A percentile compares a stretch with the other conserved stretches of the same genome.
Conservation (phyloP, 35 echinoderm and acorn worm genomes). For the Hemicentrotus pulcherrimus region DNA sequence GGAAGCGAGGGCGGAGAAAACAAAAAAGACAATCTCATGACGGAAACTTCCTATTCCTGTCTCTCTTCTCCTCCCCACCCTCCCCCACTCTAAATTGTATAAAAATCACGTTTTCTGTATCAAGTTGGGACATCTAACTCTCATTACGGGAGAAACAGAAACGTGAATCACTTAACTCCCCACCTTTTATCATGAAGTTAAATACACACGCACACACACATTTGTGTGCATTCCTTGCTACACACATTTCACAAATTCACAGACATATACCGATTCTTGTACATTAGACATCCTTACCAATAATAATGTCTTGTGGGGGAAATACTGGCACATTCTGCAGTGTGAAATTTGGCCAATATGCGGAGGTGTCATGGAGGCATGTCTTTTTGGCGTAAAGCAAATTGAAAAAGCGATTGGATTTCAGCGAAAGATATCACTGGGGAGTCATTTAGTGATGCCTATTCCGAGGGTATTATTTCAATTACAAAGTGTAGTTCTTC, state of each 20-base stretch:
- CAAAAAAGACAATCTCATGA: neutral
- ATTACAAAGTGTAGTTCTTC: neutral
- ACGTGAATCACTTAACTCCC: neutral
- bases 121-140: conserved; percentile 1
- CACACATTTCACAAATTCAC: neutral
- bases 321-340: neutral
- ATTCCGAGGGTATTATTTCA: conserved; percentile 28
- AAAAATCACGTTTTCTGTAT: conserved; percentile 23
- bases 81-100: neutral
- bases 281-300: conserved; percentile 4
- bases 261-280: neutral
- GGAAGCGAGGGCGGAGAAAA: conserved; percentile 36
- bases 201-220: neutral
- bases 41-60: neutral
- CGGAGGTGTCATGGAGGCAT: neutral
- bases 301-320: neutral
- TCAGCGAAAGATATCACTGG: neutral
- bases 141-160: neutral
- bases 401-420: conserved; percentile 51
- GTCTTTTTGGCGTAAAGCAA: neutral
- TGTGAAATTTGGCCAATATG: neutral
- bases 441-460: neutral
- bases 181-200: neutral
- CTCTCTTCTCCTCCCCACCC: neutral
- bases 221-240: neutral